Evolutionary conservation across 2,797 vertebrate species (phyloP), one percentile per base, ranked within the genome.

Genomic region (Leuciscus waleckii): DNA sequence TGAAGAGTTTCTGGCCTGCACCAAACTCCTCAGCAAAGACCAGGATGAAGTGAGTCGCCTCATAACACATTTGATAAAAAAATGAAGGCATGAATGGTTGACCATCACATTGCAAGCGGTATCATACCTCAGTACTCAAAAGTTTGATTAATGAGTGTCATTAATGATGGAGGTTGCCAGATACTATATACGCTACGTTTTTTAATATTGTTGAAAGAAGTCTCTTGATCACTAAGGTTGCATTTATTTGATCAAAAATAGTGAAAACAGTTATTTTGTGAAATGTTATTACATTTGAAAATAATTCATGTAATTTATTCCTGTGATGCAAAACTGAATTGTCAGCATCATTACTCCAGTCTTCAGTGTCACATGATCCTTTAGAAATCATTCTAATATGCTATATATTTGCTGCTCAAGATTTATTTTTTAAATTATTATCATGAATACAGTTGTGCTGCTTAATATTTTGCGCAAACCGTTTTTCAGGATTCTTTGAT

Each of bases 11-110:
- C 93, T 99, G 90, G 93, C 96, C 87, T 98, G 96, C 83, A 95
- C 97, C 92, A 98, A 98, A 89, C 93, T 96, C 46, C 95, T 99
- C 84, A 94, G 96, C 92, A 98, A 97, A 91, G 97, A 99, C 84
- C 97, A 98, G 56, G 97, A 97, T 91, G 93, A 89, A 85, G 98
- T 99, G 92, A 96, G 97, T 95, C 10, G 76, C 39, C 10, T 79
- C 63, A 14, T 68, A 41, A 67, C 21, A 56, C 41, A 3, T 17
- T 16, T 56, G 7, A 39, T 70, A 4, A 35, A 37, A 9, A 37
- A 10, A 68, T 37, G 1, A 2, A 68, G 19, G 65, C 65, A 68
- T 37, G 35, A 19, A 68, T 68, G 35, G 6, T 23, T 58, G 51
- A 39, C 5, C 46, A 35, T 54, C 29, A 54, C 46, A 75, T 73